Percentiles rank a stretch among this genome's conserved stretches.
Conservation (phyloP, 2,113 vertebrate genomes). For the Phocoena phocoena region DNA sequence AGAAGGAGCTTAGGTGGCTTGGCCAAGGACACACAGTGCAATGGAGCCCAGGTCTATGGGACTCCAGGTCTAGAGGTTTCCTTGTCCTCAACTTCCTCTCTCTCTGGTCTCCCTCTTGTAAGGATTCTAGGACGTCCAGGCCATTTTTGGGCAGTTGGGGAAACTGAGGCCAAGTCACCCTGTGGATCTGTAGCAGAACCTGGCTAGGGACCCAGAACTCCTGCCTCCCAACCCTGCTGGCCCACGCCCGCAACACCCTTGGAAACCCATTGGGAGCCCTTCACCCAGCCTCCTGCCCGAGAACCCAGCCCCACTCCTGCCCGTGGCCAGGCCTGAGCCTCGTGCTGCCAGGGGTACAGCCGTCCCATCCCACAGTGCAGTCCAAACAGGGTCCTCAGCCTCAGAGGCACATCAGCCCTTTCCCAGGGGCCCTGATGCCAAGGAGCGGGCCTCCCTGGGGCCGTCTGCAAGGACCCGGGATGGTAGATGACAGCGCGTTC, state of each 20-base stretch:
- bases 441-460: neutral
- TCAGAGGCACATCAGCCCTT: neutral
- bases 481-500: neutral
- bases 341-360: neutral
- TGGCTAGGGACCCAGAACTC: neutral
- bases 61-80: neutral
- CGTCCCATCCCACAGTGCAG: accelerated
- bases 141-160: neutral
- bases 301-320: neutral
- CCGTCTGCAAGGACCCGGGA: neutral
- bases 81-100: neutral
- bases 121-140: neutral
- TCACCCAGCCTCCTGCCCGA: neutral
- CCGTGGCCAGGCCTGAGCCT: neutral
- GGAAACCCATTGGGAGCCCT: neutral
- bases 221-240: neutral
- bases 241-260: neutral
- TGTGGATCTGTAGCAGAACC: neutral
- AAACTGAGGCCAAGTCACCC: neutral
- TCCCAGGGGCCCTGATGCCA: neutral
- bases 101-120: neutral
- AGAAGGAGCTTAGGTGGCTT: neutral
- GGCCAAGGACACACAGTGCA: accelerated
- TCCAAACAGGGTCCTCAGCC: neutral
- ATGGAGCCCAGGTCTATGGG: neutral